Evolutionary conservation across 2,797 vertebrate species (phyloP), one percentile per base, ranked within the genome.

Genomic region (Hoplostethus mediterraneus): DNA sequence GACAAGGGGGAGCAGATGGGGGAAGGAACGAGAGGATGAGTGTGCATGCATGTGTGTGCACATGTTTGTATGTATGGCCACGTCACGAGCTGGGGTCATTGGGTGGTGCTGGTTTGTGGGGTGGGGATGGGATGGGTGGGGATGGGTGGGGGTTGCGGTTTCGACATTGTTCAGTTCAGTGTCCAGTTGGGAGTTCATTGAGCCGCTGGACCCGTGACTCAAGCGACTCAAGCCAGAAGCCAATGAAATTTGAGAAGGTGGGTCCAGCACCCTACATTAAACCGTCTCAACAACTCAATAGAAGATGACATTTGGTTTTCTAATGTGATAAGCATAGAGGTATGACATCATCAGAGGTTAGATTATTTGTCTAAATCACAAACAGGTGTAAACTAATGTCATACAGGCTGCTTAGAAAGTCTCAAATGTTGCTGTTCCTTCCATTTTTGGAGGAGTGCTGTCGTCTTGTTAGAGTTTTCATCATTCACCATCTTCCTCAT

Each of bases 151-250:
- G 38, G 38, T 9, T 40, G 38, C 1, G 58, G 60, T 67, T 60
- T 71, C 25, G 52, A 25, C 53, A 79, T 62, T 67, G 45, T 48
- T 56, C 30, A 73, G 30, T 81, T 77, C 71, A 73, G 67, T 51
- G 49, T 84, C 79, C 71, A 55, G 67, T 42, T 42, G 61, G 79
- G 21, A 25, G 67, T 78, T 85, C 79, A 89, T 89, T 78, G 79
- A 90, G 84, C 87, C 75, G 79, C 83, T 77, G 77, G 76, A 81
- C 45, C 67, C 58, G 28, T 28, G 28, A 28, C 28, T 28, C 28
- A 28, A 14, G 62, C 87, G 85, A 90, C 78, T 83, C 79, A 88
- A 85, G 87, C 67, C 86, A 90, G 79, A 83, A 70, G 69, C 49
- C 78, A 52, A 75, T 83, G 73, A 86, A 80, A 87, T 76, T 86